phyloP scores from a whole-genome alignment of 2,113 vertebrate genomes.

The Himantopus leucocephalus region DNA sequence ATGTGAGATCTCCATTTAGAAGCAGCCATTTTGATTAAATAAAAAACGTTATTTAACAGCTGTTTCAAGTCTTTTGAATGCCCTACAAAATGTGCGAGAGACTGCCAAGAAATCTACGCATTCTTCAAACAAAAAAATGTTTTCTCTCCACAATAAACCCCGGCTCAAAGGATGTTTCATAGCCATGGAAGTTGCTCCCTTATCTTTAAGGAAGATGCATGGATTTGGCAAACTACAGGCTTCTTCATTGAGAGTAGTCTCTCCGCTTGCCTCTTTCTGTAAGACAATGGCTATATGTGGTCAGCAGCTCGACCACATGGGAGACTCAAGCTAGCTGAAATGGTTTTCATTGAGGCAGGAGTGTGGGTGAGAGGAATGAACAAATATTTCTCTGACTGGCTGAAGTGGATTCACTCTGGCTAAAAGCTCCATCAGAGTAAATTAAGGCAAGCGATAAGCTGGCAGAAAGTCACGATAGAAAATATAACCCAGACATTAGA shows the following conservation, averaged over 20 bases:
- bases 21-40: constrained; percentile 33
- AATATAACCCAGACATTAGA: neutral
- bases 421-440: neutral
- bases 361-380: neutral
- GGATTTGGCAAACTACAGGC: neutral
- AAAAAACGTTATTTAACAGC: constrained; percentile 14
- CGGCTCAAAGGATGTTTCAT: neutral
- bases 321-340: neutral
- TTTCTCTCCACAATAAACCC: neutral
- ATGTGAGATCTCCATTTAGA: constrained; percentile 27
- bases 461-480: neutral
- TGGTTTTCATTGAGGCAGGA: neutral
- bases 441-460: neutral
- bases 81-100: neutral
- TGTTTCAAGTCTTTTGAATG: neutral
- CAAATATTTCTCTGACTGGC: neutral
- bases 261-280: neutral
- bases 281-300: neutral
- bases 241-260: neutral
- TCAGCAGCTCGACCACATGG: neutral
- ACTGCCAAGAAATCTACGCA: neutral
- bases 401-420: neutral
- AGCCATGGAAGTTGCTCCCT: neutral
- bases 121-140: neutral
- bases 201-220: neutral